Percentiles rank a stretch among this genome's conserved stretches.
These are phyloP conservation scores for Phyllotreta striolata DNA, from an alignment of 2,888 invertebrate genomes.

Conservation along the genomic window DNA sequence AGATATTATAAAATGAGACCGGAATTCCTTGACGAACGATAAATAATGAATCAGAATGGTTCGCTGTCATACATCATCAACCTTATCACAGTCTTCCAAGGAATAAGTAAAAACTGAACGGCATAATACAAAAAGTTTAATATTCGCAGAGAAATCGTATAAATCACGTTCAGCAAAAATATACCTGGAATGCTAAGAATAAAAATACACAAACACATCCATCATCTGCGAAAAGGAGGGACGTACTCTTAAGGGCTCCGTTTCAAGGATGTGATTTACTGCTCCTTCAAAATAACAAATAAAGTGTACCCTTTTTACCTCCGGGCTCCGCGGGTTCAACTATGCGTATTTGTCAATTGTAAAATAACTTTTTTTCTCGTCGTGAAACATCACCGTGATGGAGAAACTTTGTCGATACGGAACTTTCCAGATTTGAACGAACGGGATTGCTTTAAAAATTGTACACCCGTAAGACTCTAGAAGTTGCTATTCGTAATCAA, in stretches of 20 bases:
- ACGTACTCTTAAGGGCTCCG: slow-evolving; percentile 46
- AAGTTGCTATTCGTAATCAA: too few relatives aligned
- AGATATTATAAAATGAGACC: slow-evolving; percentile 13
- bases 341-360: slow-evolving; percentile 35
- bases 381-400: slow-evolving; percentile 20
- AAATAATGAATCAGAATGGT: slow-evolving; percentile 27
- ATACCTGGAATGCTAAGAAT: slow-evolving; percentile 51
- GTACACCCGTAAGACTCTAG: slow-evolving; percentile 5
- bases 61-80: slow-evolving; percentile 39
- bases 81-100: slow-evolving; percentile 33
- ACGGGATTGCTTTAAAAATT: slow-evolving; percentile 25
- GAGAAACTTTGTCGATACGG: slow-evolving; percentile 29
- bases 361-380: slow-evolving; percentile 27
- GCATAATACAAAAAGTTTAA: slow-evolving; percentile 45
- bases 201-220: slow-evolving; percentile 54
- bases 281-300: slow-evolving; percentile 35
- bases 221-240: slow-evolving; percentile 48
- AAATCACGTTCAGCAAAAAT: slow-evolving; percentile 48
- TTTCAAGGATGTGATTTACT: slow-evolving; percentile 36
- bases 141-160: slow-evolving; percentile 47
- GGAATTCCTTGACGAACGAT: slow-evolving; percentile 23
- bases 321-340: slow-evolving; percentile 24
- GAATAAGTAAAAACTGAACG: slow-evolving; percentile 41
- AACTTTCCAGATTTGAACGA: slow-evolving; percentile 31
- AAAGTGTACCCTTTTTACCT: slow-evolving; percentile 29